phyloP scores from a whole-genome alignment of 1,140 invertebrate genomes.

The Drosophila simulans region DNA sequence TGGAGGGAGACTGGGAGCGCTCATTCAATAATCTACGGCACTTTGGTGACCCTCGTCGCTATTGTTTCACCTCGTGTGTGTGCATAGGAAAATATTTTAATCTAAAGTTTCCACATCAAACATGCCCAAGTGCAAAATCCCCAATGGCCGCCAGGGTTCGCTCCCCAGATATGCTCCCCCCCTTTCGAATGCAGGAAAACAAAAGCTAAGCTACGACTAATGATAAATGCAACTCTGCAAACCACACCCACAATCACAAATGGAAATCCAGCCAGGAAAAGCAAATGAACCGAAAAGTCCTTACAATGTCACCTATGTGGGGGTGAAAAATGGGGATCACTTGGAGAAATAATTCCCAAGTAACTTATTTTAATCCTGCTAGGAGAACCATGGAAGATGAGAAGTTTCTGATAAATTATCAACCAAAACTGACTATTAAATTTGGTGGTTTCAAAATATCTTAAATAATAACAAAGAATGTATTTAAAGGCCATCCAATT shows the following conservation, averaged over 20 bases:
- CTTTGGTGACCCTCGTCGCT: slow-evolving; percentile 21
- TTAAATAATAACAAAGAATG: neutral
- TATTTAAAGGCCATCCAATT: neutral
- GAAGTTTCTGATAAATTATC: too few relatives aligned
- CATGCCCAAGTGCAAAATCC: slow-evolving; percentile 72
- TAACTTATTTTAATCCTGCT: too few relatives aligned
- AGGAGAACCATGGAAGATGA: too few relatives aligned
- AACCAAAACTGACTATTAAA: too few relatives aligned
- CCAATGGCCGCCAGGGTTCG: slow-evolving; percentile 24
- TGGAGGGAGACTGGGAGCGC: neutral
- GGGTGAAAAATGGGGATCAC: slow-evolving; percentile 5
- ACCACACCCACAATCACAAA: slow-evolving; percentile 6
- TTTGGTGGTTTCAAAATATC: too few relatives aligned
- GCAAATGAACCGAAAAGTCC: slow-evolving; percentile 49
- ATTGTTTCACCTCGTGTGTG: slow-evolving; percentile 19
- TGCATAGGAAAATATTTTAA: slow-evolving; percentile 79
- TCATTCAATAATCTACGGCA: slow-evolving; percentile 5
- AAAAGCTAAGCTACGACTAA: slow-evolving; percentile 71
- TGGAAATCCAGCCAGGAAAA: slow-evolving; percentile 26
- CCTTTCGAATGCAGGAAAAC: slow-evolving; percentile 50
- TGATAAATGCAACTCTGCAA: slow-evolving; percentile 72
- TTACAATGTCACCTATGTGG: slow-evolving; percentile 40
- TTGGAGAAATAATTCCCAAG: slow-evolving; percentile 4
- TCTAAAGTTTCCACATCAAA: slow-evolving; percentile 82
- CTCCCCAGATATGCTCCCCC: neutral